Evolutionary conservation across 1,140 invertebrate species (phyloP).

Genomic region (Oryctes rhinoceros): DNA sequence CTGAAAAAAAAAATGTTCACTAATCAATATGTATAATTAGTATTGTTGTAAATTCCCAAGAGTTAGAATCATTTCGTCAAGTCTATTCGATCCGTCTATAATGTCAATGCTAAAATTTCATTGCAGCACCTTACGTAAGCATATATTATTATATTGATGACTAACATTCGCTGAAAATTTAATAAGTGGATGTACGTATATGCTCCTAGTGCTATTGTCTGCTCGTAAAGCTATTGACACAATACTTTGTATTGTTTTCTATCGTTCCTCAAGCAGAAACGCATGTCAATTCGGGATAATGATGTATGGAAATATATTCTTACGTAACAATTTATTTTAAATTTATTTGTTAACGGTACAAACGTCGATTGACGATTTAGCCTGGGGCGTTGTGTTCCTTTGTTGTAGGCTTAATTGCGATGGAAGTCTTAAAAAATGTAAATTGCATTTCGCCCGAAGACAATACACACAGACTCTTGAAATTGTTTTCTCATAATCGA

Average conservation of each 20-base stretch:
- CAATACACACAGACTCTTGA: not conserved
- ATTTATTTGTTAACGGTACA: conserved; percentile 37
- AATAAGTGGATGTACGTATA: conserved; percentile 2
- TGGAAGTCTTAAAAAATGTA: conserved; percentile 30
- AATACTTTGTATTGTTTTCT: conserved; percentile 22
- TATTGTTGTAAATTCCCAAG: no score
- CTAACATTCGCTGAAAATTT: not conserved
- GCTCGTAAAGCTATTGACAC: conserved; percentile 20
- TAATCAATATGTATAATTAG: no score
- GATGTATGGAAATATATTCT: conserved; percentile 26
- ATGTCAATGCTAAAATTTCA: conserved; percentile 12
- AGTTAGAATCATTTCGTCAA: no score
- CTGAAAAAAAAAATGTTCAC: no score
- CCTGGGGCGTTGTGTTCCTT: not conserved
- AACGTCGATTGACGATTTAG: conserved; percentile 12
- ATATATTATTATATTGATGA: conserved; percentile 17
- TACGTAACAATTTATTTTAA: conserved; percentile 32
- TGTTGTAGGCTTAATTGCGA: conserved; percentile 31
- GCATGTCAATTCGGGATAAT: conserved; percentile 24
- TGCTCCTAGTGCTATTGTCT: conserved; percentile 4
- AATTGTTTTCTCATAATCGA: conserved; percentile 36
- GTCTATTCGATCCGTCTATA: not conserved
- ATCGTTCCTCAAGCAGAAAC: not conserved
- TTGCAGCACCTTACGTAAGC: not conserved
- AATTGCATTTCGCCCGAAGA: conserved; percentile 30